Evolutionary conservation across 2,113 vertebrate genomes (phyloP).

Genomic region (Gila orcuttii): DNA sequence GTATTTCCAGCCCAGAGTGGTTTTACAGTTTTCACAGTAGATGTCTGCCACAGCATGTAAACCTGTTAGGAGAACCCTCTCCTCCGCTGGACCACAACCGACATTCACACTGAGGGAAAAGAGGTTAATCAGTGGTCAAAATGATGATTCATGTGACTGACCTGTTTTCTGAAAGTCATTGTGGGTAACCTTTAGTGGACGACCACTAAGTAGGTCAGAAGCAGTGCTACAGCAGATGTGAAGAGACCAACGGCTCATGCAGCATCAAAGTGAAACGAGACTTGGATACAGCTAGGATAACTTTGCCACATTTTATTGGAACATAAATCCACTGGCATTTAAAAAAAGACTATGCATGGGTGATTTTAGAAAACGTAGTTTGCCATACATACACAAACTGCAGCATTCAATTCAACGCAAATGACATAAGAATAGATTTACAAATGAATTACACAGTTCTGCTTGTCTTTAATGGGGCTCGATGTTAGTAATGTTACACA

Average conservation of each 20-base stretch:
- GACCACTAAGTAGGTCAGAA: not conserved
- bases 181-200: not conserved
- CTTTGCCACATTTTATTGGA: not conserved
- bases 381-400: not conserved
- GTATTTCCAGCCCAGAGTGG: slow-evolving; percentile 99
- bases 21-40: slow-evolving; percentile 99
- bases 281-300: not conserved
- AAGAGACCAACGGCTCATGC: no score
- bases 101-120: slow-evolving; percentile 87
- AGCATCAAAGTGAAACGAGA: no score
- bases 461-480: not conserved
- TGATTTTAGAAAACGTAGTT: not conserved
- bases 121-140: slow-evolving; percentile 30
- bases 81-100: slow-evolving; percentile 97
- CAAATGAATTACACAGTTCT: not conserved
- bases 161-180: slow-evolving; percentile 7
- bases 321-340: not conserved
- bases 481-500: not conserved
- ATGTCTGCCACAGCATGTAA: slow-evolving; percentile 98
- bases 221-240: not conserved
- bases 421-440: not conserved
- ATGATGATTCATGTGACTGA: not conserved
- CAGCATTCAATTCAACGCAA: not conserved
- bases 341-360: not conserved
- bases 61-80: slow-evolving; percentile 96